These are phyloP conservation scores for Priocnemis perturbator DNA, from an alignment of 2,888 invertebrate species.

Conservation along the genomic window DNA sequence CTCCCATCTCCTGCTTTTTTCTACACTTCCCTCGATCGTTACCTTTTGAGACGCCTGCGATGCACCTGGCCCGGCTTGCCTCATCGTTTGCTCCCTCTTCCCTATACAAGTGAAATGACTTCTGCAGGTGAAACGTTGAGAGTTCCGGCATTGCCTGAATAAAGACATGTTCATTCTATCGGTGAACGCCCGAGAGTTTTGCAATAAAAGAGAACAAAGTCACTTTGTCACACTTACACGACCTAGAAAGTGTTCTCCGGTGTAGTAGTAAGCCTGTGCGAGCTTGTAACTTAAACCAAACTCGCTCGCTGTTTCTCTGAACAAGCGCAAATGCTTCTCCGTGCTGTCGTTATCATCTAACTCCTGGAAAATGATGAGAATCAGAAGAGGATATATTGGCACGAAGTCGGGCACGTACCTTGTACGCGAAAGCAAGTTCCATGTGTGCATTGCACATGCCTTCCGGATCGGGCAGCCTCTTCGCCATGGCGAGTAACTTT, in stretches of 20 bases:
- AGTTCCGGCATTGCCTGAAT: constrained; percentile 50
- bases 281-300: constrained; percentile 51
- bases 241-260: constrained; percentile 60
- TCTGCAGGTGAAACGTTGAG: constrained; percentile 58
- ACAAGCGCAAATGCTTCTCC: constrained; percentile 53
- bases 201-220: too few species aligned
- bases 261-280: constrained; percentile 62
- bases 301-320: constrained; percentile 48
- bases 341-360: constrained; percentile 50
- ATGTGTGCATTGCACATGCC: constrained; percentile 60
- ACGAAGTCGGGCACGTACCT: constrained; percentile 48
- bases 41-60: constrained; percentile 65
- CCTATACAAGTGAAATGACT: constrained; percentile 54
- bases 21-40: too few species aligned
- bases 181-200: too few species aligned
- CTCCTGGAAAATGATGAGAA: constrained; percentile 43
- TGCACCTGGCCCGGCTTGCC: constrained; percentile 57
- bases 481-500: constrained; percentile 55
- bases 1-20: too few species aligned
- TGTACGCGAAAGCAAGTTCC: constrained; percentile 59
- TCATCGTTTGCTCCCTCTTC: constrained; percentile 43
- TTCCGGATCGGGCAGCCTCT: constrained; percentile 52
- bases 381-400: not conserved
- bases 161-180: not conserved
- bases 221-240: constrained; percentile 41